Percentiles rank a stretch among this genome's conserved stretches.
These are phyloP conservation scores for Popillia japonica DNA, from an alignment of 1,140 invertebrate genomes.

Conservation along the genomic window DNA sequence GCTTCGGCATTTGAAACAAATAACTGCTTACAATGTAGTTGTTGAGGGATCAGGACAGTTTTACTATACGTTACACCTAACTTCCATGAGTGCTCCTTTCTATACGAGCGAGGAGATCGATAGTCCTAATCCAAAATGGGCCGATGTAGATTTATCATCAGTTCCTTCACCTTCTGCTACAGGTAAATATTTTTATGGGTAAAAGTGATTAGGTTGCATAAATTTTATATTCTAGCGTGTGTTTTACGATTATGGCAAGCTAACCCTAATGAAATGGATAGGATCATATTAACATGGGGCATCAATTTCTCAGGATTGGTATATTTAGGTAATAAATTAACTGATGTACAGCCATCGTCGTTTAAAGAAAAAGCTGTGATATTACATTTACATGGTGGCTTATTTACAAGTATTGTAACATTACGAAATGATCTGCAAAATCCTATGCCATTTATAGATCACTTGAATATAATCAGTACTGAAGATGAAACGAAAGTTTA, in stretches of 20 bases:
- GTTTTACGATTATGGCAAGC: conserved; percentile 69
- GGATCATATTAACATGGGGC: conserved; percentile 80
- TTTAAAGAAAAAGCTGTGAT: conserved; percentile 83
- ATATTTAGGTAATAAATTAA: conserved; percentile 78
- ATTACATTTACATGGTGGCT: conserved; percentile 88
- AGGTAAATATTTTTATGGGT: conserved; percentile 47
- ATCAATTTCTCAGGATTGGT: conserved; percentile 83
- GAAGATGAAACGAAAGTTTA: conserved; percentile 50
- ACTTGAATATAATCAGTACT: conserved; percentile 54
- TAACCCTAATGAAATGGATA: conserved; percentile 57
- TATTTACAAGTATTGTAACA: conserved; percentile 69
- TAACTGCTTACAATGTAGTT: conserved; percentile 55
- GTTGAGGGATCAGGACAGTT: conserved; percentile 62
- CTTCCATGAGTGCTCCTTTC: conserved; percentile 82
- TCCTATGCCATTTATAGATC: conserved; percentile 54
- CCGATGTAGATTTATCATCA: conserved; percentile 69
- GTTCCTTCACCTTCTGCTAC: conserved; percentile 47
- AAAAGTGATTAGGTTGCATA: background rate
- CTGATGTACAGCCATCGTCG: conserved; percentile 74
- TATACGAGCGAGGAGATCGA: conserved; percentile 85
- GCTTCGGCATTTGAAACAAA: conserved; percentile 57
- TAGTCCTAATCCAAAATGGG: conserved; percentile 79
- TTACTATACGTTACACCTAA: conserved; percentile 82
- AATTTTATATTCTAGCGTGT: conserved; percentile 58
- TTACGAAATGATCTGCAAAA: conserved; percentile 54